Percentiles rank a stretch among this genome's conserved stretches.
Conservation (phyloP, 1,140 invertebrate genomes). For the Glomeris maerens region DNA sequence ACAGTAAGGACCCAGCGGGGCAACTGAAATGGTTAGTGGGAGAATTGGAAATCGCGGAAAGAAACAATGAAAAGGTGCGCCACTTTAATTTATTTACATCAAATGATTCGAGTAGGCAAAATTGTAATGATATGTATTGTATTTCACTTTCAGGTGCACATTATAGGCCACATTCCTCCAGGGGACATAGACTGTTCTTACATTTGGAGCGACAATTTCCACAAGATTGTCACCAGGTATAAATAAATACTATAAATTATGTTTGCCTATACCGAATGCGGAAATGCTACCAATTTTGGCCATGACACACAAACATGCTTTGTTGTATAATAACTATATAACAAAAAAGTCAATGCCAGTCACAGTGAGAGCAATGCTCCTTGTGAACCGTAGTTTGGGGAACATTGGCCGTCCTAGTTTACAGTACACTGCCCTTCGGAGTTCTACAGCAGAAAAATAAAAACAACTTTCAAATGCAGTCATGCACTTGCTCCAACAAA, state of each 20-base stretch:
- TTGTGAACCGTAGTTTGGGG: no score
- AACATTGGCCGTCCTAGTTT: no score
- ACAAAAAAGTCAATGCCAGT: no score
- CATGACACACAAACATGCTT: no score
- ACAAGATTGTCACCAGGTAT: conserved; percentile 68
- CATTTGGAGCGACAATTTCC: conserved; percentile 84
- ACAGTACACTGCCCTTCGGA: no score
- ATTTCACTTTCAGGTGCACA: conserved; percentile 49
- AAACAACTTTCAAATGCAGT: no score
- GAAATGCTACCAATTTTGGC: no score
- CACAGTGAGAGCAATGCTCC: no score
- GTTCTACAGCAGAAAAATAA: no score
- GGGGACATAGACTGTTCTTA: conserved; percentile 83
- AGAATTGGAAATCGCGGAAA: conserved; percentile 82
- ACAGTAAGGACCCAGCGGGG: conserved; percentile 60
- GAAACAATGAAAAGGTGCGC: conserved; percentile 86
- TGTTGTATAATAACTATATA: no score
- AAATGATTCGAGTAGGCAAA: neutral
- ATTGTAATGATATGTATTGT: conserved; percentile 11
- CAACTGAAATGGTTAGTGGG: conserved; percentile 92
- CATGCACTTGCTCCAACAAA: no score
- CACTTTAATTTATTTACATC: conserved; percentile 53
- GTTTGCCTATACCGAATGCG: no score
- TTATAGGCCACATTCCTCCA: conserved; percentile 94
- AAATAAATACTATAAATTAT: neutral